These are phyloP conservation scores for Penelope pileata DNA, from an alignment of 2,113 vertebrate genomes.

Conservation along the genomic window DNA sequence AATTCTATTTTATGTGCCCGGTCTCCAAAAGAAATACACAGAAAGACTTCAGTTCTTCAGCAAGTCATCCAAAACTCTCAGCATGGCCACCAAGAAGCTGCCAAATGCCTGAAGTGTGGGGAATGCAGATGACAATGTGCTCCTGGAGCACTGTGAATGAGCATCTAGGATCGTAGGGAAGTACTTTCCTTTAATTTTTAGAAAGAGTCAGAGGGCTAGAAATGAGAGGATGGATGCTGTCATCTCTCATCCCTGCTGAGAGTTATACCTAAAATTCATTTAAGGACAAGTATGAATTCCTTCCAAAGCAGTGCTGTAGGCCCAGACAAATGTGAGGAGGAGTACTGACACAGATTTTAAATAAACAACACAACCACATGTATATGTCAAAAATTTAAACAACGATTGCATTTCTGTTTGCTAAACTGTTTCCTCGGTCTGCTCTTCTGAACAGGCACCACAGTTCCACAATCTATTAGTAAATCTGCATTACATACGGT, in stretches of 20 bases:
- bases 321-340: not conserved
- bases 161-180: fast-evolving
- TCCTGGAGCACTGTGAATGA: not conserved
- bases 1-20: not conserved
- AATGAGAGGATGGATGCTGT: not conserved
- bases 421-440: not conserved
- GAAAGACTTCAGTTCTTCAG: not conserved
- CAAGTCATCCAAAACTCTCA: not conserved
- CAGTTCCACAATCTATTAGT: not conserved
- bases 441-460: not conserved
- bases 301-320: not conserved
- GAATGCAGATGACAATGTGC: not conserved
- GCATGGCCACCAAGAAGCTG: not conserved
- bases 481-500: not conserved
- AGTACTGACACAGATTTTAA: not conserved
- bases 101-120: not conserved
- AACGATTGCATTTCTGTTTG: not conserved
- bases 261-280: not conserved
- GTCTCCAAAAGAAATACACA: not conserved
- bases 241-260: not conserved
- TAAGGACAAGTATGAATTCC: not conserved
- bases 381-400: not conserved
- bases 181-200: not conserved
- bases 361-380: not conserved
- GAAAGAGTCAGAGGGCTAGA: not conserved